These are phyloP conservation scores for Motacilla tschutschensis DNA, from an alignment of 2,113 vertebrate genomes.

Conservation along the genomic window DNA sequence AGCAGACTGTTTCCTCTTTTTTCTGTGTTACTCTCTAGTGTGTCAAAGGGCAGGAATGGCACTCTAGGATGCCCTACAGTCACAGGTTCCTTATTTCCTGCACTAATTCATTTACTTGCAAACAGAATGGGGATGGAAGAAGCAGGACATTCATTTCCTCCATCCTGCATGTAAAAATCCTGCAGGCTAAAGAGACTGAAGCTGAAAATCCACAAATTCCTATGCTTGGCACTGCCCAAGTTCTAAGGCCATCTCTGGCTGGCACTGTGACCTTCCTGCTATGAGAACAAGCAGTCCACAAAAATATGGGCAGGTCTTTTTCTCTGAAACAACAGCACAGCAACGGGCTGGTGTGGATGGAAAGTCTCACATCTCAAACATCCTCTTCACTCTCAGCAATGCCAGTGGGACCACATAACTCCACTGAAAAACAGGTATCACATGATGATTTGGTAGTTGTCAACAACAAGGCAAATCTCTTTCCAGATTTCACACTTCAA, in stretches of 20 bases:
- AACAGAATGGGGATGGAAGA: not conserved
- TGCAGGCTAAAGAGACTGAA: not conserved
- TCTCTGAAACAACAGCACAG: not conserved
- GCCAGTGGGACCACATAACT: conserved; percentile 12
- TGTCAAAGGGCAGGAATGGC: not conserved
- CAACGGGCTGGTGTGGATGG: not conserved
- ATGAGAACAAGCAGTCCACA: not conserved
- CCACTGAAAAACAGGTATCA: conserved; percentile 57
- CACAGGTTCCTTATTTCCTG: not conserved
- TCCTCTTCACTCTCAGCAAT: not conserved
- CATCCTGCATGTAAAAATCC: not conserved
- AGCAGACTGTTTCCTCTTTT: not conserved
- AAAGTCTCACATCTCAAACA: conserved; percentile 22
- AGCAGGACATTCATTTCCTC: not conserved
- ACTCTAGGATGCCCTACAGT: not conserved
- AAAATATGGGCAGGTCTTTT: not conserved
- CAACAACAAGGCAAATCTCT: not conserved
- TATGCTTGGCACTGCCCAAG: not conserved
- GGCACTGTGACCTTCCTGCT: not conserved
- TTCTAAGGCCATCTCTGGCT: not conserved
- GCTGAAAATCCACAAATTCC: not conserved
- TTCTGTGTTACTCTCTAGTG: not conserved
- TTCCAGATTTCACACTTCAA: conserved; percentile 12
- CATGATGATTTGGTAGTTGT: conserved; percentile 10
- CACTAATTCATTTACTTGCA: not conserved